Conservation (phyloP, 2,888 invertebrate species). For the Syritta pipiens region DNA sequence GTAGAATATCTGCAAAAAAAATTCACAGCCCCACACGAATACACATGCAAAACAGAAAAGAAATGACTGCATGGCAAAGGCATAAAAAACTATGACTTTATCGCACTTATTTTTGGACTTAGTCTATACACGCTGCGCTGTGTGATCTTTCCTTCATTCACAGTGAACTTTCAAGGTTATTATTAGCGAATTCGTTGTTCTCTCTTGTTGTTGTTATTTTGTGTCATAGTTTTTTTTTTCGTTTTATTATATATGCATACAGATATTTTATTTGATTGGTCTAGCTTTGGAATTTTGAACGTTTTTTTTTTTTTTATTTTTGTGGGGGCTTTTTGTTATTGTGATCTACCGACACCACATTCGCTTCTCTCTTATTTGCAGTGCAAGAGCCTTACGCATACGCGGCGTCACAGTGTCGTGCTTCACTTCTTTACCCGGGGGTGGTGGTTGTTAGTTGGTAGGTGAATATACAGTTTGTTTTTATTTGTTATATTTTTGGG, state of each 20-base stretch:
- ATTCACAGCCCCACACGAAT: constrained; percentile 14
- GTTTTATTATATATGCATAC: background rate
- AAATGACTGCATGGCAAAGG: constrained; percentile 56
- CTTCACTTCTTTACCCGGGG: no score
- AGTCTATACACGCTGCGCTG: constrained; percentile 51
- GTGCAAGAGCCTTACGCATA: no score
- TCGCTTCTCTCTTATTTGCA: no score
- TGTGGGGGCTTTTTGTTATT: no score
- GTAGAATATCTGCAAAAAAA: background rate
- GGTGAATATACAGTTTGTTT: no score
- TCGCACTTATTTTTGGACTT: constrained; percentile 69
- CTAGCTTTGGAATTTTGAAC: no score
- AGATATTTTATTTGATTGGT: background rate
- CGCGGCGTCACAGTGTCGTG: no score
- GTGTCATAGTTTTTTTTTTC: constrained; percentile 23
- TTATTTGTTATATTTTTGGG: constrained; percentile 19
- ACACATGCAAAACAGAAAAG: constrained; percentile 18
- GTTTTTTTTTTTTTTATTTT: no score
- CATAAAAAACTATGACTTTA: constrained; percentile 69
- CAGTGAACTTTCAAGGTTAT: constrained; percentile 68
- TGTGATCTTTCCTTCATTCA: constrained; percentile 59
- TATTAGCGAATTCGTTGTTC: constrained; percentile 34
- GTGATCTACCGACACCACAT: no score
- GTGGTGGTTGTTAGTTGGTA: no score
- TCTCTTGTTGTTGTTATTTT: constrained; percentile 6